These are phyloP conservation scores for Tapera naevia DNA, from an alignment of 2,797 vertebrate species.

Conservation along the genomic window DNA sequence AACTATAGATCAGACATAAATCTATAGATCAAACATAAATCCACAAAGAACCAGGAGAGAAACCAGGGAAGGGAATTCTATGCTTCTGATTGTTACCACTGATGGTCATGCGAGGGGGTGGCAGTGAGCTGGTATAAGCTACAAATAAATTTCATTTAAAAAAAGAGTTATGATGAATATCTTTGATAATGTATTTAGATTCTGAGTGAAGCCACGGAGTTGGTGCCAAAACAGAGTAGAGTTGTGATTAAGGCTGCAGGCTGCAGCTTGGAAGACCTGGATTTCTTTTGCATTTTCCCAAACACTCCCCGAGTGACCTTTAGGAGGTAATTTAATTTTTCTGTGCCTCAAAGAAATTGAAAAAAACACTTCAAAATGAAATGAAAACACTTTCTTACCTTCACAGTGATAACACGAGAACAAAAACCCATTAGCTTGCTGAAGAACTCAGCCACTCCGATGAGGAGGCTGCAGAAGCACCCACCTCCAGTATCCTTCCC, in stretches of 20 bases:
- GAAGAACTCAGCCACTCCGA: not conserved
- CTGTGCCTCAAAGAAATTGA: not conserved
- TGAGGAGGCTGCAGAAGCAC: not conserved
- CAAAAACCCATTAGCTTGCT: not conserved
- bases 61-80: constrained; percentile 5
- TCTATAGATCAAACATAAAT: not conserved
- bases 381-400: constrained; percentile 42
- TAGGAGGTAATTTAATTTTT: constrained; percentile 54
- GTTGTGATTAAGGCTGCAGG: constrained; percentile 18
- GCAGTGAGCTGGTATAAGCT: not conserved
- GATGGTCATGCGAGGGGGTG: not conserved
- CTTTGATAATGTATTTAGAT: not conserved
- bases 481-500: not conserved
- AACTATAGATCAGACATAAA: not conserved
- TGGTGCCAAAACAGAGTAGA: not conserved
- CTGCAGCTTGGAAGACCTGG: not conserved
- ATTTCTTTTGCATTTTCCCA: constrained; percentile 38
- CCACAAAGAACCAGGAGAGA: not conserved
- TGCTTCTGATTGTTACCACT: not conserved
- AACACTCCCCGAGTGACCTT: constrained; percentile 32
- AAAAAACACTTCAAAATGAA: constrained; percentile 52
- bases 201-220: not conserved
- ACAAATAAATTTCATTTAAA: not conserved
- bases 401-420: not conserved
- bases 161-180: not conserved